Percentiles rank a stretch among this genome's conserved stretches.
Conservation (phyloP, 1,140 invertebrate species). For the Drosophila bocqueti region DNA sequence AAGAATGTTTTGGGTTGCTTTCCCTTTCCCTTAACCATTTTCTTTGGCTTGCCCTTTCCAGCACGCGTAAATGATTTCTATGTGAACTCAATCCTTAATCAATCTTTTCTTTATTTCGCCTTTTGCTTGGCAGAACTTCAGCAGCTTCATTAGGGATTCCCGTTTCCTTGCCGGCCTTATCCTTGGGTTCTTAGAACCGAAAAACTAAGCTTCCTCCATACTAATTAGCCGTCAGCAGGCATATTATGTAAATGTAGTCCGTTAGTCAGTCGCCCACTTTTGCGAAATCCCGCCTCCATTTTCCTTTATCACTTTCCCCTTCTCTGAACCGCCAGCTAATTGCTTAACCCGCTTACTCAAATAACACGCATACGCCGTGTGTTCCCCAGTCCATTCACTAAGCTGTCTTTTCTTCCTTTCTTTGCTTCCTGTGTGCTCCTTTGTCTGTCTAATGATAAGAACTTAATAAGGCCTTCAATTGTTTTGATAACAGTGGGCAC, state of each 20-base stretch:
- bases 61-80: slow-evolving; percentile 20
- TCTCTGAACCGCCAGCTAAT: slow-evolving; percentile 42
- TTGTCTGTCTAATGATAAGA: slow-evolving; percentile 62
- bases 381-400: slow-evolving; percentile 33
- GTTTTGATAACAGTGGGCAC: slow-evolving; percentile 45
- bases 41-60: background rate
- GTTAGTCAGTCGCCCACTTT: slow-evolving; percentile 33
- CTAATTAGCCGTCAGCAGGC: slow-evolving; percentile 61
- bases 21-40: background rate
- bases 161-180: slow-evolving; percentile 27
- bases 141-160: slow-evolving; percentile 48
- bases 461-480: slow-evolving; percentile 65
- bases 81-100: slow-evolving; percentile 34
- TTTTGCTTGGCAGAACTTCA: slow-evolving; percentile 17
- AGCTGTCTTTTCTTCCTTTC: slow-evolving; percentile 25
- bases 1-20: slow-evolving; percentile 5
- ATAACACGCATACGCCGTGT: slow-evolving; percentile 60
- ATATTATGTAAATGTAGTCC: slow-evolving; percentile 61
- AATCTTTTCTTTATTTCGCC: slow-evolving; percentile 42
- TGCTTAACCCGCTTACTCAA: slow-evolving; percentile 63
- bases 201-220: slow-evolving; percentile 59
- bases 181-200: slow-evolving; percentile 12
- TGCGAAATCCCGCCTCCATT: background rate
- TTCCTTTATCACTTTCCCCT: background rate
- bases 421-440: slow-evolving; percentile 11